These are phyloP conservation scores for Actias luna DNA, from an alignment of 2,888 invertebrate species.

Conservation along the genomic window DNA sequence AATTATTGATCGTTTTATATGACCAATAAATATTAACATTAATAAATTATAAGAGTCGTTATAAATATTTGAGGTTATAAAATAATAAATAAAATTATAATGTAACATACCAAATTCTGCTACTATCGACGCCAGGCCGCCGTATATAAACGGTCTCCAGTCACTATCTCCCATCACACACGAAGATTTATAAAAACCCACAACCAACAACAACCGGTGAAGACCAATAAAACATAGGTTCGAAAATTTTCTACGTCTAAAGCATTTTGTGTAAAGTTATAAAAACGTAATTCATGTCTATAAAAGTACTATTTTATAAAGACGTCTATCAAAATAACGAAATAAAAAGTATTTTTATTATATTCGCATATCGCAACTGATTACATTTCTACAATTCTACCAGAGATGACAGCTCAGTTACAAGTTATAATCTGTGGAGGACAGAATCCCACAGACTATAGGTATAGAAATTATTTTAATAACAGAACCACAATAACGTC, in stretches of 20 bases:
- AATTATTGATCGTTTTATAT: not conserved
- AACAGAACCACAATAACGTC: too few relatives aligned
- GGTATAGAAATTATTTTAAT: too few relatives aligned
- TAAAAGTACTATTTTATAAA: not conserved
- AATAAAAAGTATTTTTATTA: not conserved
- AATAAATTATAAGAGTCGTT: too few relatives aligned
- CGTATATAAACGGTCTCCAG: constrained; percentile 97
- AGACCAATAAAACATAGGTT: constrained; percentile 3
- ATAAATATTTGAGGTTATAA: constrained; percentile 24
- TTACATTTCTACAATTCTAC: too few relatives aligned
- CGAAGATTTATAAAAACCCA: constrained; percentile 23
- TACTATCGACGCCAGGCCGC: constrained; percentile 95
- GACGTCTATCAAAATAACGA: not conserved
- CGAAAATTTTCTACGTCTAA: constrained; percentile 5
- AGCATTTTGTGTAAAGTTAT: constrained; percentile 11
- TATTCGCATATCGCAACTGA: too few relatives aligned
- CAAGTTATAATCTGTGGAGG: too few relatives aligned
- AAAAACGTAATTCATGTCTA: not conserved
- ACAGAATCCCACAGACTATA: too few relatives aligned
- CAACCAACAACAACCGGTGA: constrained; percentile 26
- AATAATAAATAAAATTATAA: not conserved
- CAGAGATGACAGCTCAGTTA: too few relatives aligned
- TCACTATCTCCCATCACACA: constrained; percentile 89
- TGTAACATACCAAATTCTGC: constrained; percentile 92
- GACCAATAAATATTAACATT: not conserved